phyloP scores from a whole-genome alignment of 2,888 invertebrate species.

The Synanthedon formicaeformis region DNA sequence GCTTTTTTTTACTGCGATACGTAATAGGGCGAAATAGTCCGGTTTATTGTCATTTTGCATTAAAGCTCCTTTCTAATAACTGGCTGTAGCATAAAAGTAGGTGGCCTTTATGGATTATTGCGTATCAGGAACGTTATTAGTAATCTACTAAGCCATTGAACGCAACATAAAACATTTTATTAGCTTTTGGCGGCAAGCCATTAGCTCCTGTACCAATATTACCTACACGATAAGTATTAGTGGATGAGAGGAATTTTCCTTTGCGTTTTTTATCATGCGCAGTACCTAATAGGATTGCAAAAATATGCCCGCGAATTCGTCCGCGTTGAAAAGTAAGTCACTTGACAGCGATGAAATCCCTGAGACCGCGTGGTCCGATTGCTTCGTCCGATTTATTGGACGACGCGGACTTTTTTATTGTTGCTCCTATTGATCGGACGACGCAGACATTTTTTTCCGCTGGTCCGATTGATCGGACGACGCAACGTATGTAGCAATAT shows the following conservation, averaged over 20 bases:
- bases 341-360: too few species aligned
- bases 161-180: constrained; percentile 40
- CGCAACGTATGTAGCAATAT: too few species aligned
- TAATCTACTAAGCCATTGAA: constrained; percentile 29
- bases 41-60: neutral
- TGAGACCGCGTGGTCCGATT: too few species aligned
- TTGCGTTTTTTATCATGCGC: neutral
- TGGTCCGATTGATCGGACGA: too few species aligned
- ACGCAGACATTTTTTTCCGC: too few species aligned
- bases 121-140: constrained; percentile 19
- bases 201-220: constrained; percentile 17
- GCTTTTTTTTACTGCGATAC: neutral
- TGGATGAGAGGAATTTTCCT: neutral
- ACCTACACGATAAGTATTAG: neutral
- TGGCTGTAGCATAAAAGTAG: neutral
- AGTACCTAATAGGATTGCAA: constrained; percentile 6
- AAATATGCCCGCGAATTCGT: neutral
- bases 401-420: too few species aligned
- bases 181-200: constrained; percentile 30
- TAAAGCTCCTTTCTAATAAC: neutral
- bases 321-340: neutral
- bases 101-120: constrained; percentile 5
- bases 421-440: too few species aligned
- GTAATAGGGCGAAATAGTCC: neutral
- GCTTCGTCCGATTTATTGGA: too few species aligned